These are phyloP conservation scores for Okamejei kenojei DNA, from an alignment of 2,797 vertebrate species.

Conservation along the genomic window DNA sequence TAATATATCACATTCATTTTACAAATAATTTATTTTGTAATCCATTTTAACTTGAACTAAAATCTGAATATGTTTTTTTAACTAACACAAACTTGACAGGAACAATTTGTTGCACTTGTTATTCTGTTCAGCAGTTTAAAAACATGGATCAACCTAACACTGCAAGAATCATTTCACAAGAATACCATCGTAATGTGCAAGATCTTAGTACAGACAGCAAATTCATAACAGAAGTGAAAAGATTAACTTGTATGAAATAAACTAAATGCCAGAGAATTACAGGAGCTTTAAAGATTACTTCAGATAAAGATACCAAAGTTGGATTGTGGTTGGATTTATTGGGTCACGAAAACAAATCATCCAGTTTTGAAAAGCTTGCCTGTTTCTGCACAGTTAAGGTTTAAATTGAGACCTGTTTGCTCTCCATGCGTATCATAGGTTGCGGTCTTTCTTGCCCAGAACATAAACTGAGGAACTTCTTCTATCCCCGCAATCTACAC, in stretches of 20 bases:
- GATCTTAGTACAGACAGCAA: neutral
- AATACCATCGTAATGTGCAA: neutral
- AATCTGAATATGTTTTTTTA: neutral
- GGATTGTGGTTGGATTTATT: slow-evolving; percentile 10
- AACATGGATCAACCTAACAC: neutral
- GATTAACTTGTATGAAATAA: neutral
- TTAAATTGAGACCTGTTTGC: neutral
- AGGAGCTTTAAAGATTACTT: slow-evolving; percentile 23
- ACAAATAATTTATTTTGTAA: neutral
- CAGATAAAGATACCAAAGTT: slow-evolving; percentile 21
- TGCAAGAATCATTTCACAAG: neutral
- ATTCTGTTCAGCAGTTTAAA: neutral
- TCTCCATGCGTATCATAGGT: neutral
- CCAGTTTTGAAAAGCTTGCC: neutral
- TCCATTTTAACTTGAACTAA: neutral
- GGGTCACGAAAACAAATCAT: slow-evolving; percentile 14
- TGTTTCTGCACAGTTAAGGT: neutral
- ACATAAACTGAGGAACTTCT: neutral
- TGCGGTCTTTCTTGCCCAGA: neutral
- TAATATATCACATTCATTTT: neutral
- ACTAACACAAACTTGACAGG: neutral
- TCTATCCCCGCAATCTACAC: neutral
- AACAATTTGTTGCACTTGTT: neutral
- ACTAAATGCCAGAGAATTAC: slow-evolving; percentile 15
- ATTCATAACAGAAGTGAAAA: neutral